Evolutionary conservation across 2,113 vertebrate genomes (phyloP).

Genomic region (Hoplias malabaricus): DNA sequence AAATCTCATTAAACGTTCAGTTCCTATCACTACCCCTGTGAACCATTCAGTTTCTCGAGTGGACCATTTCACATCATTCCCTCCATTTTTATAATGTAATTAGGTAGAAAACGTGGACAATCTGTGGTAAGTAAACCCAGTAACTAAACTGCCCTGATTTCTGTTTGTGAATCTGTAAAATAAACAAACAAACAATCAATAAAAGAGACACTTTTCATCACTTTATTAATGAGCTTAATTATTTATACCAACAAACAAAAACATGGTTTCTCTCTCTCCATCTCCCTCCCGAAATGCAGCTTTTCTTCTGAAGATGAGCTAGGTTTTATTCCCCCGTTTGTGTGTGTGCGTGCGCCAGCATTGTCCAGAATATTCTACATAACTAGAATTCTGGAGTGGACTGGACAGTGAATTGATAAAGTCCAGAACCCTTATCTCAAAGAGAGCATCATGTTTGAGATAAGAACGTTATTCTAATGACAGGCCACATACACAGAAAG

Average conservation of each 20-base stretch:
- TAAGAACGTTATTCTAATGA: constrained; percentile 42
- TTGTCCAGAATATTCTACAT: constrained; percentile 16
- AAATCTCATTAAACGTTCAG: too few relatives aligned
- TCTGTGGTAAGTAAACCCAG: too few relatives aligned
- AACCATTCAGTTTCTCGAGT: too few relatives aligned
- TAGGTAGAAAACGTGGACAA: too few relatives aligned
- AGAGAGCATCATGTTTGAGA: constrained; percentile 28
- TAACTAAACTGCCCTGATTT: too few relatives aligned
- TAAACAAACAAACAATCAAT: too few relatives aligned
- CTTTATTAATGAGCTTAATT: constrained; percentile 83
- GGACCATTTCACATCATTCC: too few relatives aligned
- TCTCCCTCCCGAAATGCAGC: constrained; percentile 59
- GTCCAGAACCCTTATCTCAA: constrained; percentile 7
- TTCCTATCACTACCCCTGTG: too few relatives aligned
- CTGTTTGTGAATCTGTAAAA: too few relatives aligned
- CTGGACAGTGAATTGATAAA: neutral
- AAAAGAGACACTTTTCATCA: constrained; percentile 63
- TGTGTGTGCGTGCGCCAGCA: constrained; percentile 14
- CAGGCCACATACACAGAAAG: constrained; percentile 28
- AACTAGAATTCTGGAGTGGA: constrained; percentile 7
- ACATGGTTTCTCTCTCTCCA: constrained; percentile 72
- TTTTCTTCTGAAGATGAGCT: constrained; percentile 45
- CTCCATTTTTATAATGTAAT: too few relatives aligned
- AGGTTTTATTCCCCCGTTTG: constrained; percentile 3
- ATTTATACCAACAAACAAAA: constrained; percentile 82